Evolutionary conservation across 2,113 vertebrate genomes (phyloP).

Genomic region (Onychorhynchus coronatus): DNA sequence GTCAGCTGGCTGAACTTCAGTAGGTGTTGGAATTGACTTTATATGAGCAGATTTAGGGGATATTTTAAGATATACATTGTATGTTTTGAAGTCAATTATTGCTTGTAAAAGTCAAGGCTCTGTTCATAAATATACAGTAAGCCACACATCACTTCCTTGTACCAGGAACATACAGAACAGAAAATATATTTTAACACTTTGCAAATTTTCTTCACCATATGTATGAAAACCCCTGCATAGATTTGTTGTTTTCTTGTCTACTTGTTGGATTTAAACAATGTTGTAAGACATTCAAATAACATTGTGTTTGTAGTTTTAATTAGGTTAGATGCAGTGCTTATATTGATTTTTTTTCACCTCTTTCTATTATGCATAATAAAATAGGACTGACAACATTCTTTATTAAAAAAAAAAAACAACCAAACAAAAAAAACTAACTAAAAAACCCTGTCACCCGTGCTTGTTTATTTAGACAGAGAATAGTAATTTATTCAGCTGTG

Average conservation of each 20-base stretch:
- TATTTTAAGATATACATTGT: slow-evolving; percentile 65
- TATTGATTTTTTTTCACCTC: slow-evolving; percentile 48
- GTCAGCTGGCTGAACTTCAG: slow-evolving; percentile 64
- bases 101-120: slow-evolving; percentile 63
- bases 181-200: slow-evolving; percentile 53
- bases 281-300: slow-evolving; percentile 60
- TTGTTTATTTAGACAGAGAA: slow-evolving; percentile 50
- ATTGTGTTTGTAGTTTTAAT: slow-evolving; percentile 65
- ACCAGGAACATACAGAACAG: slow-evolving; percentile 42
- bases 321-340: slow-evolving; percentile 59
- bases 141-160: slow-evolving; percentile 47
- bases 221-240: slow-evolving; percentile 65
- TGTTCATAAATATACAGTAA: slow-evolving; percentile 55
- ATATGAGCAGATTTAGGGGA: slow-evolving; percentile 57
- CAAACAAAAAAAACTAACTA: not conserved
- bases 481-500: not conserved
- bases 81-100: slow-evolving; percentile 56
- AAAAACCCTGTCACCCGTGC: not conserved
- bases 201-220: slow-evolving; percentile 62
- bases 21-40: slow-evolving; percentile 56
- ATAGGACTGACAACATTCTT: slow-evolving; percentile 55
- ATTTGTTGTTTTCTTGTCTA: slow-evolving; percentile 55
- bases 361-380: slow-evolving; percentile 55
- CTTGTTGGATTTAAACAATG: slow-evolving; percentile 62
- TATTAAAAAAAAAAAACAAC: slow-evolving; percentile 18